Evolutionary conservation across 2,888 invertebrate genomes (phyloP), one percentile per base, ranked within the genome.

Genomic region (Hermodice carunculata): DNA sequence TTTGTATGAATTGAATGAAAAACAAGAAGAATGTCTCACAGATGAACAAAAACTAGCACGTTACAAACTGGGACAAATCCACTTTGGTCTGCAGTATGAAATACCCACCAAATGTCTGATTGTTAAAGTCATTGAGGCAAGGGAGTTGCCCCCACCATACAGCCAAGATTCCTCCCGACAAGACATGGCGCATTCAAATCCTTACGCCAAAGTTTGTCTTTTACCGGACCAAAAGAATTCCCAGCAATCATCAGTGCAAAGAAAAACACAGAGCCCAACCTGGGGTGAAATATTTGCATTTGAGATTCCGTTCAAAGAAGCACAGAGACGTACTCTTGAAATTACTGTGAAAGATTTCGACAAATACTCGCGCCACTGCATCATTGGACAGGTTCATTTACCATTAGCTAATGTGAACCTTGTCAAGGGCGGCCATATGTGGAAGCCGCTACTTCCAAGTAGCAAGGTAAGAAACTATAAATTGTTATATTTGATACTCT

Each of bases 311-410:
- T 84, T 84, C 70, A 79, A 80, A 57, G 87, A 87, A 66, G 81
- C 80, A 0, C 82, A 84, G 61, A 77, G 82, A 62, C 70, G 86
- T 57, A 86, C 83, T 3, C 78, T 87, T 43, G 85, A 87, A 74
- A 81, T 87, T 60, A 79, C 82, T 28, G 80, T 87, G 32, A 87
- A 86, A 70, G 87, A 87, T 77, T 87, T 87, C 76, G 87, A 87
- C 75, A 86, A 86, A 71, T 87, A 79, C 74, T 86, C 86, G 19
- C 79, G 86, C 5, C 87, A 87, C 70, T 85, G 86, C 70, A 83
- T 86, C 53, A 83, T 87, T 34, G 87, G 87, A 3, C 83, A 86
- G 73, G 83, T 86, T 5, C 80, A 85, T 40, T 76, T 87, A 43
- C 83, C 85, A 1, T 78, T 87, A 32, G 81, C 77, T 34, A 78